Conservation (phyloP, 2,888 invertebrate species). For the Acrocyrtus sp. region DNA sequence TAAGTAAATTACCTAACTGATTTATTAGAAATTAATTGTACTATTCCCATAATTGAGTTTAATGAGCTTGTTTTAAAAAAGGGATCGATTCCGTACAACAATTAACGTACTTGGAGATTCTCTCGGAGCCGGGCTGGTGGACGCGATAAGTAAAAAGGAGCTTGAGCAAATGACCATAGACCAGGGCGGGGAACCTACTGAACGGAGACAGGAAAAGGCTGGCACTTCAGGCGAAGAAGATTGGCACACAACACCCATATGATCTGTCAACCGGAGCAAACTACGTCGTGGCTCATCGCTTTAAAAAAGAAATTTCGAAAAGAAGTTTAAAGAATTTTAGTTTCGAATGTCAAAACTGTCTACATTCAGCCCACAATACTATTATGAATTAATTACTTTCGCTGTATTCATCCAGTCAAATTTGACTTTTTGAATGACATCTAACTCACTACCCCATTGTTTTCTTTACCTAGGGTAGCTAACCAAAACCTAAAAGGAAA, state of each 20-base stretch:
- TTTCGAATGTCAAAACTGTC: too few species aligned
- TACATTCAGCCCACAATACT: too few species aligned
- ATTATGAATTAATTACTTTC: too few species aligned
- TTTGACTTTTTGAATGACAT: too few species aligned
- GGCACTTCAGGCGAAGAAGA: conserved; percentile 62
- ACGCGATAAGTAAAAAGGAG: conserved; percentile 83
- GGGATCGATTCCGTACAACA: conserved; percentile 66
- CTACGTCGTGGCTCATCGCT: conserved; percentile 29
- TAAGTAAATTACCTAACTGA: too few species aligned
- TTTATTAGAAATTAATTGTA: too few species aligned
- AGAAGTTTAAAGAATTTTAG: not conserved
- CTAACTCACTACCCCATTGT: too few species aligned
- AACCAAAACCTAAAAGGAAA: too few species aligned
- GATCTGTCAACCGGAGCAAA: conserved; percentile 29
- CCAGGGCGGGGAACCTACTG: not conserved
- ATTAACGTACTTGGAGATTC: conserved; percentile 97
- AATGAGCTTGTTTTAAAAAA: conserved; percentile 22
- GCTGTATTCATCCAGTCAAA: too few species aligned
- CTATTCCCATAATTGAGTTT: too few species aligned
- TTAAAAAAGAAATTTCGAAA: not conserved
- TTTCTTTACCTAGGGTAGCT: too few species aligned
- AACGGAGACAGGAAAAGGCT: conserved; percentile 38
- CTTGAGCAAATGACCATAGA: conserved; percentile 67
- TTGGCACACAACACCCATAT: conserved; percentile 63
- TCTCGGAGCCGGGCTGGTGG: conserved; percentile 91